Evolutionary conservation across 2,888 invertebrate genomes (phyloP).

Genomic region (Tetragonula carbonaria): DNA sequence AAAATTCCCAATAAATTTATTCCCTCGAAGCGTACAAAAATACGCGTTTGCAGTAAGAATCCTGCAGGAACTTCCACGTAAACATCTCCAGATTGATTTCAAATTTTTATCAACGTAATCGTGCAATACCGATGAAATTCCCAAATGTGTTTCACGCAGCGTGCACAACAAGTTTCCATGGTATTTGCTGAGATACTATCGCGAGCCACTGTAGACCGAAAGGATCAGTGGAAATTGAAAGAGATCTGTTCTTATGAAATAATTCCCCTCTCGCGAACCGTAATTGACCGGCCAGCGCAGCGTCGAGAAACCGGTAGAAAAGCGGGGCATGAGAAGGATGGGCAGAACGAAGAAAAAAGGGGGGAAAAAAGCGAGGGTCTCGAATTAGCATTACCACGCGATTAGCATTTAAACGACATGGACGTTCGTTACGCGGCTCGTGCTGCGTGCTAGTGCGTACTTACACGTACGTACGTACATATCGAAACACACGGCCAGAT

Average conservation of each 20-base stretch:
- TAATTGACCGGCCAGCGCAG: conserved; percentile 49
- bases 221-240: conserved; percentile 52
- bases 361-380: conserved; percentile 25
- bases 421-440: conserved; percentile 59
- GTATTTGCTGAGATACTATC: neutral
- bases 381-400: conserved; percentile 69
- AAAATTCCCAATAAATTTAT: too few relatives aligned
- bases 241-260: conserved; percentile 47
- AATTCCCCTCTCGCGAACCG: conserved; percentile 33
- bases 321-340: too few relatives aligned
- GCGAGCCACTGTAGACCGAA: neutral
- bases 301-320: neutral
- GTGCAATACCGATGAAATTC: neutral
- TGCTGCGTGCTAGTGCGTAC: conserved; percentile 19
- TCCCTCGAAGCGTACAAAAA: neutral
- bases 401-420: conserved; percentile 73
- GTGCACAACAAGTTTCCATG: neutral
- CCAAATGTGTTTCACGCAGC: neutral
- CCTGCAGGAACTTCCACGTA: neutral
- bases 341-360: neutral
- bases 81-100: neutral
- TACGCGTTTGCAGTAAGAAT: neutral
- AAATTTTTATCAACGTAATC: neutral
- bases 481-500: conserved; percentile 35
- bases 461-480: neutral